Conservation (phyloP, 2,113 vertebrate species). For the Galemys pyrenaicus region DNA sequence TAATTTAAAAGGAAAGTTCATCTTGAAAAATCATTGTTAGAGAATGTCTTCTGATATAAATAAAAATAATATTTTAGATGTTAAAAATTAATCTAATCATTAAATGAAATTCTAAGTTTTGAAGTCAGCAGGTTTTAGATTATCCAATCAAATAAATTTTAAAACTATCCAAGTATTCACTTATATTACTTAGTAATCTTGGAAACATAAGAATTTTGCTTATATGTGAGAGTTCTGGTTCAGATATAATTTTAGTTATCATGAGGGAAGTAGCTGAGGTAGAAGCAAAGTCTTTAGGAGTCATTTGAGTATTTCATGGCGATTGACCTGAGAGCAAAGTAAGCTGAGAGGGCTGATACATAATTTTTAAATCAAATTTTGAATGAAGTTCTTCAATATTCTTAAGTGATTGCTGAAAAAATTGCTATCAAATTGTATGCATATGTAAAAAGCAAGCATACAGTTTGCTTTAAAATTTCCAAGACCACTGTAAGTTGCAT, state of each 20-base stretch:
- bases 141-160: neutral
- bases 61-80: conserved; percentile 3
- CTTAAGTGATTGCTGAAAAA: neutral
- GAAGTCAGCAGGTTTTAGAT: neutral
- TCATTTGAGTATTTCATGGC: neutral
- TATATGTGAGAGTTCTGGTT: neutral
- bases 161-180: neutral
- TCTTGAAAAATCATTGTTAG: conserved; percentile 36
- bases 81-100: neutral
- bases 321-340: neutral
- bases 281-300: neutral
- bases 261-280: neutral
- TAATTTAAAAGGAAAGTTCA: conserved; percentile 60
- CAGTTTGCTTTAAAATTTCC: neutral
- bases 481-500: neutral
- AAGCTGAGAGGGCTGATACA: neutral
- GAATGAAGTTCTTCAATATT: neutral
- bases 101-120: neutral
- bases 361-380: conserved; percentile 21
- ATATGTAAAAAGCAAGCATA: neutral
- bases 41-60: conserved; percentile 12
- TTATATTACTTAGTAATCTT: neutral
- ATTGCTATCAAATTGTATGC: neutral
- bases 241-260: neutral
- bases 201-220: neutral